Percentiles rank a stretch among this genome's conserved stretches.
Evolutionary conservation across 2,888 invertebrate genomes (phyloP).

Genomic region (Neocrepidodera transversa): DNA sequence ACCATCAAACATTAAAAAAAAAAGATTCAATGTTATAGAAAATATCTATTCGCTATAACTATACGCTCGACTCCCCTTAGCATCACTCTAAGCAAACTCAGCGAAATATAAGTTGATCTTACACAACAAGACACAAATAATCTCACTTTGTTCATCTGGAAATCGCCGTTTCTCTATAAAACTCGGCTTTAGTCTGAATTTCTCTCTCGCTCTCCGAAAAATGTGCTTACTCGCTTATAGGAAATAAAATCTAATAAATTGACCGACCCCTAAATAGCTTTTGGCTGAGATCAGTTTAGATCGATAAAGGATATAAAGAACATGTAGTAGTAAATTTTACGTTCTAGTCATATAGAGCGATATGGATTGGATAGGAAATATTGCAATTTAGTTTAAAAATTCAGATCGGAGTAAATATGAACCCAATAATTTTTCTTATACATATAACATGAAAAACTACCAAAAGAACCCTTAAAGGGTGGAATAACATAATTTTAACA

Average conservation of each 20-base stretch:
- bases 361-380: too few species aligned
- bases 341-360: neutral
- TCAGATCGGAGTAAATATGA: too few species aligned
- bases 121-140: conserved; percentile 10
- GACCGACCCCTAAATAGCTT: conserved; percentile 26
- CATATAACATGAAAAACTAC: too few species aligned
- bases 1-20: too few species aligned
- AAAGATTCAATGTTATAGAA: conserved; percentile 6
- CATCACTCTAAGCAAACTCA: conserved; percentile 12
- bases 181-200: conserved; percentile 8
- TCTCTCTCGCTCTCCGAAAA: conserved; percentile 17
- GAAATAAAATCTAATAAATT: conserved; percentile 32
- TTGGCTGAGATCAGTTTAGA: conserved; percentile 11
- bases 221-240: conserved; percentile 22
- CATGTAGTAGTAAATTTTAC: conserved; percentile 6
- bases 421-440: too few species aligned
- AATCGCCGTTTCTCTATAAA: conserved; percentile 15
- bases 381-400: too few species aligned
- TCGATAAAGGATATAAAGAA: conserved; percentile 26
- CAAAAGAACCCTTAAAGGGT: too few species aligned
- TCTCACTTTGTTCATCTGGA: conserved; percentile 11
- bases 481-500: too few species aligned
- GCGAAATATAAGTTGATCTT: conserved; percentile 11
- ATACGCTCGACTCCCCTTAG: neutral
- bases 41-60: conserved; percentile 1